These are phyloP conservation scores for Simalia tracyae DNA, from an alignment of 2,797 vertebrate species.

Conservation along the genomic window DNA sequence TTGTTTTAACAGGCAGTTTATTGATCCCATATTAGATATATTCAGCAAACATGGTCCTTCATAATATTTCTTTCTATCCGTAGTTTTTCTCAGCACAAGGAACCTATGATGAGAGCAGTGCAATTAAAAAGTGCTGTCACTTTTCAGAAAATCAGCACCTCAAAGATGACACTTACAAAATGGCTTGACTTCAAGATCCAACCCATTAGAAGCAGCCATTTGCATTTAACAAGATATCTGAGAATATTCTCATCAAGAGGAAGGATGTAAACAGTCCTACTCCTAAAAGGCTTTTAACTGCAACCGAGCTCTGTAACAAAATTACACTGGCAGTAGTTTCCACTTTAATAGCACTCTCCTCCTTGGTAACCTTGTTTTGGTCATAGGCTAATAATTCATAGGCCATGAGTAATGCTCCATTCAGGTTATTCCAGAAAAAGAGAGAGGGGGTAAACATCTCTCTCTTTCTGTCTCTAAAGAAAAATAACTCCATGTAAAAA, in stretches of 20 bases:
- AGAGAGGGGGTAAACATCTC: neutral
- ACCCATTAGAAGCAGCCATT: neutral
- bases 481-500: neutral
- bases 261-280: conserved; percentile 5
- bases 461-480: neutral
- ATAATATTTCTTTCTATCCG: neutral
- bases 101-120: neutral
- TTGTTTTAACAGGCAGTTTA: neutral
- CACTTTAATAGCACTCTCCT: conserved; percentile 31
- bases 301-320: conserved; percentile 9
- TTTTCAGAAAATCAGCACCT: conserved; percentile 1
- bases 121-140: neutral
- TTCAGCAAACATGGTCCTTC: neutral
- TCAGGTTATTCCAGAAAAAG: conserved; percentile 19
- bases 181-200: neutral
- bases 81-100: neutral
- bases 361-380: conserved; percentile 28
- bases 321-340: conserved; percentile 19
- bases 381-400: conserved; percentile 22
- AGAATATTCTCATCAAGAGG: neutral
- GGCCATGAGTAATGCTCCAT: conserved; percentile 19
- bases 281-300: conserved; percentile 33
- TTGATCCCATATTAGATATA: neutral
- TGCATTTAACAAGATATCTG: neutral
- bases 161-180: neutral